Percentiles rank a stretch among this genome's conserved stretches.
Conservation (phyloP, 2,113 vertebrate species). For the Asarcornis scutulata region DNA sequence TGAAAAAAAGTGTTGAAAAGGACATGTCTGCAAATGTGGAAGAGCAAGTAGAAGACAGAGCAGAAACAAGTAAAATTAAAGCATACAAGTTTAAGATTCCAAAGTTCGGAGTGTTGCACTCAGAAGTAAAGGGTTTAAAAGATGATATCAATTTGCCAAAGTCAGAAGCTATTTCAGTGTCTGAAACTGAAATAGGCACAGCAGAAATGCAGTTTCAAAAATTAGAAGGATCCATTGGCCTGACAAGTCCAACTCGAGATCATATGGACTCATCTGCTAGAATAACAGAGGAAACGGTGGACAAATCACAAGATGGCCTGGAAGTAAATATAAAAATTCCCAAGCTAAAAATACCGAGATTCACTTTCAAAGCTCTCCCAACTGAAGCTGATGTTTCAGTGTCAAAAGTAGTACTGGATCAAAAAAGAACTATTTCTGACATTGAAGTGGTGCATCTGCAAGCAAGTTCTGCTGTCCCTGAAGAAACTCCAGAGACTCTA, state of each 20-base stretch:
- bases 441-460: neutral
- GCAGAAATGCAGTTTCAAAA: neutral
- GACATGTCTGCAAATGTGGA: constrained; percentile 1
- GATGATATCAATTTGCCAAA: neutral
- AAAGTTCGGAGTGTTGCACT: constrained; percentile 31
- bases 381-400: constrained; percentile 50
- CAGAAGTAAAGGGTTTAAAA: constrained; percentile 43
- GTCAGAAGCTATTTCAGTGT: neutral
- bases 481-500: neutral
- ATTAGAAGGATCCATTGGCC: neutral
- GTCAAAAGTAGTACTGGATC: constrained; percentile 39
- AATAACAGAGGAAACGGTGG: neutral
- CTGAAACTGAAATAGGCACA: neutral
- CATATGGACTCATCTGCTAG: neutral
- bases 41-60: constrained; percentile 58
- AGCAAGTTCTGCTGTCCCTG: neutral
- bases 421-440: neutral
- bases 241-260: neutral
- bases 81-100: constrained; percentile 60
- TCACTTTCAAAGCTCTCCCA: constrained; percentile 52
- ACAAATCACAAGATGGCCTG: constrained; percentile 8
- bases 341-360: constrained; percentile 69
- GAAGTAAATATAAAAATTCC: constrained; percentile 70
- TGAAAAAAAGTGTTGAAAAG: constrained; percentile 53
- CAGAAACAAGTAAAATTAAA: constrained; percentile 56